Conservation (phyloP, 2,888 invertebrate species). For the Galerucella pusilla region DNA sequence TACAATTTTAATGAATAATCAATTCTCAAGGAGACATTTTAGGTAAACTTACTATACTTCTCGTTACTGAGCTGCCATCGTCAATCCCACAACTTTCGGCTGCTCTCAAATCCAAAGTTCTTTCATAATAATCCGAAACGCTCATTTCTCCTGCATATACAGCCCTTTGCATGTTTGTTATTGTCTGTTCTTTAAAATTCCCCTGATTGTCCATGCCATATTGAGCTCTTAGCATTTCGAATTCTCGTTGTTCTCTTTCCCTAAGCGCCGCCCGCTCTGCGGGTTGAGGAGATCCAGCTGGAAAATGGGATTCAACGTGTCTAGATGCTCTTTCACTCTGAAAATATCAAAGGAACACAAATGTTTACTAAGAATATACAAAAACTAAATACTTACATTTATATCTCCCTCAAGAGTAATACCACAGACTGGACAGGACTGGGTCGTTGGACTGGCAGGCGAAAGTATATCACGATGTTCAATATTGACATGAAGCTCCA, state of each 20-base stretch:
- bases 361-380: neutral
- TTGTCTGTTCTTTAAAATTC: conserved; percentile 78
- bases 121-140: conserved; percentile 86
- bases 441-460: conserved; percentile 66
- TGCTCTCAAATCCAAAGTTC: conserved; percentile 79
- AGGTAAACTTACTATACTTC: conserved; percentile 69
- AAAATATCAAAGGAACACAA: conserved; percentile 17
- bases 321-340: conserved; percentile 74
- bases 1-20: too few species aligned
- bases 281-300: conserved; percentile 66
- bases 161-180: conserved; percentile 83
- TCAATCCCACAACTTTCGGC: conserved; percentile 85
- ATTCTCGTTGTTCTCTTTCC: conserved; percentile 82
- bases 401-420: conserved; percentile 66
- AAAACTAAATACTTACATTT: conserved; percentile 60
- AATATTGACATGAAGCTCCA: conserved; percentile 87
- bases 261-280: conserved; percentile 75
- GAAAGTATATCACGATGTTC: conserved; percentile 86
- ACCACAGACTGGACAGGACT: conserved; percentile 66
- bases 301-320: conserved; percentile 90
- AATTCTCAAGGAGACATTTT: neutral
- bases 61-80: conserved; percentile 83
- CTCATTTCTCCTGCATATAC: conserved; percentile 88
- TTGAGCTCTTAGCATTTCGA: conserved; percentile 82
- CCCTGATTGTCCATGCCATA: conserved; percentile 92